These are phyloP conservation scores for Heptranchias perlo DNA, from an alignment of 2,113 vertebrate genomes.

Conservation along the genomic window DNA sequence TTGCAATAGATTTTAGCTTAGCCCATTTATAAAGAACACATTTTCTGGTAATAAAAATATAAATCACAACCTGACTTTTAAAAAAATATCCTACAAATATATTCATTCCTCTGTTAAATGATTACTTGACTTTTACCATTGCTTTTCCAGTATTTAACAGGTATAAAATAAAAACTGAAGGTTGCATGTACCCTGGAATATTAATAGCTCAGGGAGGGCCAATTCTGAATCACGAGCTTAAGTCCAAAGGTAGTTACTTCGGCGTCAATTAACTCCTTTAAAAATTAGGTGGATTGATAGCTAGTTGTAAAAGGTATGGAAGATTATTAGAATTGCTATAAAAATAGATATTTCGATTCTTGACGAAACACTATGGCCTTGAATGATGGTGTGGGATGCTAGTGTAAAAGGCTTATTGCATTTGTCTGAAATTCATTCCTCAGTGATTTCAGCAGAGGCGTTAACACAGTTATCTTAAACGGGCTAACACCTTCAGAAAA, in stretches of 20 bases:
- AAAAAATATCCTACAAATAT: neutral
- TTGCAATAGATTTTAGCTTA: neutral
- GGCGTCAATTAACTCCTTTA: neutral
- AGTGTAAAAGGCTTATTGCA: neutral
- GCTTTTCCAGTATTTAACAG: neutral
- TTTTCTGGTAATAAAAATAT: neutral
- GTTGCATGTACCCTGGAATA: neutral
- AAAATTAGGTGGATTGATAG: neutral
- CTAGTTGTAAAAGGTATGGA: neutral
- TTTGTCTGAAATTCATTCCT: neutral
- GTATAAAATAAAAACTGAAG: neutral
- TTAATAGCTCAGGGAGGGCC: neutral
- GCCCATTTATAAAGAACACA: neutral
- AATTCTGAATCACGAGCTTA: neutral
- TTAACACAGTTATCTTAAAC: neutral
- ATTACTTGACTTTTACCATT: neutral
- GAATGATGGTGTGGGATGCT: conserved; percentile 10
- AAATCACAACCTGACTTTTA: neutral
- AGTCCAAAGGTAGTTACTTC: neutral
- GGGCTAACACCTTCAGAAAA: neutral
- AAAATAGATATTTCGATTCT: neutral
- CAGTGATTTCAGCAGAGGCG: neutral
- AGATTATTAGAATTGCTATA: neutral
- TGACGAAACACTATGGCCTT: neutral
- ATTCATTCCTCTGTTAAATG: neutral